These are phyloP conservation scores for Pachliopta kotzebuea DNA, from an alignment of 2,888 invertebrate genomes.

Conservation along the genomic window DNA sequence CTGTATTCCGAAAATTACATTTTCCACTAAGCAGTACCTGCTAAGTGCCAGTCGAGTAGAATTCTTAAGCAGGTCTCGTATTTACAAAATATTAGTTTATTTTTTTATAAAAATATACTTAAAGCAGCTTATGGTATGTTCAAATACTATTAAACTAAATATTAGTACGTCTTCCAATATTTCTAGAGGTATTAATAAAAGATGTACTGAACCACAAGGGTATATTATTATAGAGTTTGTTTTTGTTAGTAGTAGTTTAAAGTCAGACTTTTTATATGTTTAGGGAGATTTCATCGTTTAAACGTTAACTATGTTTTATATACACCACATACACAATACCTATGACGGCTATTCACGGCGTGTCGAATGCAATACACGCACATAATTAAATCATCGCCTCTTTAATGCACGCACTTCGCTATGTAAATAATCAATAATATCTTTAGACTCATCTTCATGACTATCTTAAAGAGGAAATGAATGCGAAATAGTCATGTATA, in stretches of 20 bases:
- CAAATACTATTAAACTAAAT: too few species aligned
- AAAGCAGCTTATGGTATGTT: too few species aligned
- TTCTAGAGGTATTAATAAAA: too few species aligned
- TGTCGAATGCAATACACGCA: conserved; percentile 30
- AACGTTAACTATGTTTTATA: conserved; percentile 28
- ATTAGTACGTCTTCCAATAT: too few species aligned
- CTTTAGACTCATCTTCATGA: conserved; percentile 31
- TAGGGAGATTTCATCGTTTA: too few species aligned
- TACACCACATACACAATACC: conserved; percentile 28
- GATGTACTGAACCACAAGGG: too few species aligned
- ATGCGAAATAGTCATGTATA: neutral
- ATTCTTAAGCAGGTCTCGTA: conserved; percentile 12
- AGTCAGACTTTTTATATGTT: too few species aligned
- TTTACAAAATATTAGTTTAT: neutral
- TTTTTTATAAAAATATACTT: neutral
- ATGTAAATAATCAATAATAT: conserved; percentile 48
- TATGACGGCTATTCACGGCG: conserved; percentile 31
- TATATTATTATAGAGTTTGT: too few species aligned
- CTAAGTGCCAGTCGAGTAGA: conserved; percentile 11
- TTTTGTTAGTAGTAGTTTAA: conserved; percentile 4
- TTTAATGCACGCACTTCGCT: conserved; percentile 46
- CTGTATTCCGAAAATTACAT: conserved; percentile 26
- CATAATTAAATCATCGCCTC: conserved; percentile 61
- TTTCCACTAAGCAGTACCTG: conserved; percentile 20
- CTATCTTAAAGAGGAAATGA: conserved; percentile 25